These are phyloP conservation scores for Leptinotarsa lineolata DNA, from an alignment of 1,140 invertebrate genomes.

Conservation along the genomic window DNA sequence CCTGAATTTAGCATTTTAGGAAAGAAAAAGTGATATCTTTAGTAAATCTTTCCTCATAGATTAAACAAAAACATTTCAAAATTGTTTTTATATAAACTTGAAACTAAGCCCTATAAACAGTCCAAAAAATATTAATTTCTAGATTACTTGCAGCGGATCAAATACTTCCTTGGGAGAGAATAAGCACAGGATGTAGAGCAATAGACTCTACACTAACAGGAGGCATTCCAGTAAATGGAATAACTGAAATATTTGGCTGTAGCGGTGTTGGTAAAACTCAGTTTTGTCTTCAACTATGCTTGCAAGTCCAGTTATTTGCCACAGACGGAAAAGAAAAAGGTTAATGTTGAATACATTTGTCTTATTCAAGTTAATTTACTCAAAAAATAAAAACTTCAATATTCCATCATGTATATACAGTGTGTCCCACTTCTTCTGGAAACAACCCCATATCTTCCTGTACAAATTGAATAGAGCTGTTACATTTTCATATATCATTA, in stretches of 20 bases:
- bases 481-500: too few relatives aligned
- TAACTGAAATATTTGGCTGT: slow-evolving; percentile 84
- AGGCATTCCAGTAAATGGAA: slow-evolving; percentile 72
- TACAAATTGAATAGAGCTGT: too few relatives aligned
- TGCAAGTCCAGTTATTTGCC: slow-evolving; percentile 53
- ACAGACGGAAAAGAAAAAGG: slow-evolving; percentile 49
- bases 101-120: too few relatives aligned
- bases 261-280: slow-evolving; percentile 87
- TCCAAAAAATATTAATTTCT: neutral
- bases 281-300: slow-evolving; percentile 73
- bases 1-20: neutral
- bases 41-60: neutral
- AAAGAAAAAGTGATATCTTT: neutral
- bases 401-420: too few relatives aligned
- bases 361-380: slow-evolving; percentile 76
- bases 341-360: slow-evolving; percentile 24
- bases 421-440: too few relatives aligned
- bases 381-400: slow-evolving; percentile 61
- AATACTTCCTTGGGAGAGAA: slow-evolving; percentile 50
- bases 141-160: slow-evolving; percentile 30
- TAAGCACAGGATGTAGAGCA: slow-evolving; percentile 65
- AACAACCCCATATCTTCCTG: too few relatives aligned
- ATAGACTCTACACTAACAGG: slow-evolving; percentile 69
- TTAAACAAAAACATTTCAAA: neutral
- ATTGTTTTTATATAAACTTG: too few relatives aligned